These are phyloP conservation scores for Oryzaephilus surinamensis DNA, from an alignment of 1,140 invertebrate genomes.

Conservation along the genomic window DNA sequence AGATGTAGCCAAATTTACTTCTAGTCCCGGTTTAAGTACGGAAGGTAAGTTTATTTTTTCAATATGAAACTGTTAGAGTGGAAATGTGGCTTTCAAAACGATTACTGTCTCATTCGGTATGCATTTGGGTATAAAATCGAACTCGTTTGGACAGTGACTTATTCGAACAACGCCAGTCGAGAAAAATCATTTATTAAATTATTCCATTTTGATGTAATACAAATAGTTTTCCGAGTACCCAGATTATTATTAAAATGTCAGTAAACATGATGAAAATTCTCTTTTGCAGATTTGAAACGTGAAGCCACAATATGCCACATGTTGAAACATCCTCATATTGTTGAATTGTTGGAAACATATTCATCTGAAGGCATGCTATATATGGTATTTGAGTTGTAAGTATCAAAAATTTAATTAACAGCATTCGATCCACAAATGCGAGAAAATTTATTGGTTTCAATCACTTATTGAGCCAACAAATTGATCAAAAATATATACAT, in stretches of 20 bases:
- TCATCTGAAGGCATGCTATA: constrained; percentile 97
- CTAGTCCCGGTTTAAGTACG: constrained; percentile 88
- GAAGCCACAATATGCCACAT: constrained; percentile 99
- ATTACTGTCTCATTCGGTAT: too few relatives aligned
- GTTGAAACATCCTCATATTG: constrained; percentile 97
- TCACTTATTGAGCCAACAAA: too few relatives aligned
- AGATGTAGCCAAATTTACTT: constrained; percentile 94
- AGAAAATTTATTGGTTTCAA: too few relatives aligned
- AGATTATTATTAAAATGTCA: not conserved
- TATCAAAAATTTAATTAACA: constrained; percentile 20
- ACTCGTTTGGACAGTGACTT: too few relatives aligned
- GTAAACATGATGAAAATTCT: constrained; percentile 1
- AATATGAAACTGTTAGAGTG: too few relatives aligned
- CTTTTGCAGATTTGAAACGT: constrained; percentile 81
- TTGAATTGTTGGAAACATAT: constrained; percentile 95
- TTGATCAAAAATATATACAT: too few relatives aligned
- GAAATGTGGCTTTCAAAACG: too few relatives aligned
- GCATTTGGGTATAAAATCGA: too few relatives aligned
- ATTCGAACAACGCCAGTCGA: too few relatives aligned
- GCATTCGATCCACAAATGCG: not conserved
- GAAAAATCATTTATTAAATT: too few relatives aligned
- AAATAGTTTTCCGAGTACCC: not conserved
- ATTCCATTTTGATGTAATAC: not conserved
- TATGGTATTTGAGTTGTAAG: constrained; percentile 99
- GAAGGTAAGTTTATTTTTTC: constrained; percentile 76